Percentiles rank a stretch among this genome's conserved stretches.
phyloP scores from a whole-genome alignment of 2,888 invertebrate genomes.

The Thereva nobilitata region DNA sequence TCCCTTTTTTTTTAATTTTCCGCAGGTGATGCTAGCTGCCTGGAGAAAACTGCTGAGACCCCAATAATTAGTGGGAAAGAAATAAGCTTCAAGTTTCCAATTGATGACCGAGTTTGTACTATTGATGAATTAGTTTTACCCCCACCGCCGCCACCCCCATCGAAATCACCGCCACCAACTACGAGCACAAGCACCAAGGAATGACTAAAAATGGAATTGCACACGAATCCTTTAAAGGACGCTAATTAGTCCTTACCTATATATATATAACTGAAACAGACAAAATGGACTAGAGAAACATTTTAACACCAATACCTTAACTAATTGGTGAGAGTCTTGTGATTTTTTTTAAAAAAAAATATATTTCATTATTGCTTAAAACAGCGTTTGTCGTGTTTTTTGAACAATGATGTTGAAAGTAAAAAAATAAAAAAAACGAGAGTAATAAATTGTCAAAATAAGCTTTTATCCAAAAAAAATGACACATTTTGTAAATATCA shows the following conservation, averaged over 20 bases:
- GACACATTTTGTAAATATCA: too few species aligned
- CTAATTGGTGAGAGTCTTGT: too few species aligned
- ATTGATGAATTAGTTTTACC: conserved; percentile 56
- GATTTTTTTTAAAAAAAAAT: too few species aligned
- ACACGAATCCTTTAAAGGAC: background rate
- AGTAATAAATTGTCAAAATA: too few species aligned
- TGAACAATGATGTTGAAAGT: too few species aligned
- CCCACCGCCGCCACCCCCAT: conserved; percentile 51
- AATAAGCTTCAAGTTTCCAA: conserved; percentile 65
- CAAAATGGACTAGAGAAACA: too few species aligned
- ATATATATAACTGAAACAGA: background rate
- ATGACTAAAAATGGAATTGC: conserved; percentile 32
- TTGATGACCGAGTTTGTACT: conserved; percentile 58
- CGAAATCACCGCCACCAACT: conserved; percentile 42
- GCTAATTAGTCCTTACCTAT: conserved; percentile 11
- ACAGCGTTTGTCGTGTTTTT: too few species aligned
- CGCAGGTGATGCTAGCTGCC: conserved; percentile 20
- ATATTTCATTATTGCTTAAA: too few species aligned
- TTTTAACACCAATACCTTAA: too few species aligned
- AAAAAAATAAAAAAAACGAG: too few species aligned
- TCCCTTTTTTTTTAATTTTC: background rate
- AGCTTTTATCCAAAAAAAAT: too few species aligned
- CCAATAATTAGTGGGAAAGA: conserved; percentile 53
- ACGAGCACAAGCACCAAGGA: conserved; percentile 28
- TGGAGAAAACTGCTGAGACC: conserved; percentile 22